Percentiles rank a stretch among this genome's conserved stretches.
These are phyloP conservation scores for Ellobius talpinus DNA, from an alignment of 2,113 vertebrate genomes.

Conservation along the genomic window DNA sequence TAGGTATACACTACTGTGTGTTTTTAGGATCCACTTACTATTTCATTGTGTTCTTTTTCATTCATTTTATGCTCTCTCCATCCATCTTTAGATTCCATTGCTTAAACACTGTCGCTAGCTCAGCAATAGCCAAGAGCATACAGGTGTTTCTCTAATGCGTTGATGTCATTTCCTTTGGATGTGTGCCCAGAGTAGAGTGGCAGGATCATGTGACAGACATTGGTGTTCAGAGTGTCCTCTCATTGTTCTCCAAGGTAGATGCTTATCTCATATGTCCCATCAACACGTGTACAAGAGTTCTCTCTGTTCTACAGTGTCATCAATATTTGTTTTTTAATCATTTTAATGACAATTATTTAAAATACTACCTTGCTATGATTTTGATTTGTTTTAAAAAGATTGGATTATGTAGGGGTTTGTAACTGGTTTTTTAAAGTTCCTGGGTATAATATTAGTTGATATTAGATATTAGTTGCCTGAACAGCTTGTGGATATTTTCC, in stretches of 20 bases:
- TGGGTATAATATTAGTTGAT: background rate
- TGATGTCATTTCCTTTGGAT: background rate
- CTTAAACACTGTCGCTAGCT: background rate
- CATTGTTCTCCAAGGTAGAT: background rate
- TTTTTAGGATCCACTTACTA: background rate
- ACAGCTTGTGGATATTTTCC: background rate
- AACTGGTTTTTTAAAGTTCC: background rate
- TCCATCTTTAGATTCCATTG: background rate
- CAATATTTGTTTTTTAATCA: background rate
- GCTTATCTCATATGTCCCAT: background rate
- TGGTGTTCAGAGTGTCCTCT: background rate
- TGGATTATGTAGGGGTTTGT: background rate
- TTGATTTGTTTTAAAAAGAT: background rate
- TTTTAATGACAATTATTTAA: background rate
- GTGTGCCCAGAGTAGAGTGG: background rate
- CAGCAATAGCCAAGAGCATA: background rate
- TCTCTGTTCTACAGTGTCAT: background rate
- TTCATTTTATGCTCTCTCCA: background rate
- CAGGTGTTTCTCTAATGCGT: background rate
- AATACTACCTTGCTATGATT: background rate
- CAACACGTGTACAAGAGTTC: background rate
- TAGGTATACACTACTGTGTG: background rate
- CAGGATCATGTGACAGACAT: background rate
- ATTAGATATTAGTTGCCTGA: background rate
- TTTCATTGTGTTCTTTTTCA: background rate